Base-by-base conservation (phyloP, 2,888 invertebrate genomes). In the Morpho helenor region DNA sequence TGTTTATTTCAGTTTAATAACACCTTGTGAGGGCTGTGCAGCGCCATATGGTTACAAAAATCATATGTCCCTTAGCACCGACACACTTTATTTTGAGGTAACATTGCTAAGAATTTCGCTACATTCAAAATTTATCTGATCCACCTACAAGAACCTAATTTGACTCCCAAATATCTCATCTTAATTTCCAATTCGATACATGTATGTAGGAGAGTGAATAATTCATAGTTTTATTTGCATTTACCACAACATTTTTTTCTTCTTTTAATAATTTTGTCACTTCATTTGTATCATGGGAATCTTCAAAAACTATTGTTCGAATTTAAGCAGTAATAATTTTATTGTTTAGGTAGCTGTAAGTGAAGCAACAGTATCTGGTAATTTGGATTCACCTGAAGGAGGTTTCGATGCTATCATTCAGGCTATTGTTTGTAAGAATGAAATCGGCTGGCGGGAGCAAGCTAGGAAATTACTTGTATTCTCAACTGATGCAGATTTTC, bases 371-470 rank as follows among this genome's bases (percentile, higher is more conserved):
- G 97, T 99, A 39, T 99, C 99, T 5, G 99, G 99, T 62, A 99
- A 99, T 88, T 87, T 99, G 78, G 99, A 99, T 87, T 98, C 98
- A 0, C 99, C 99, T 0, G 99, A 99, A 84, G 99, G 99, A 58
- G 99, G 99, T 7, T 99, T 99, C 82, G 99, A 99, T 91, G 99
- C 99, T 39, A 97, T 99, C 66, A 99, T 99, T 97, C 99, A 99
- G 87, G 98, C 99, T 0, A 95, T 99, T 49, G 98, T 97, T 22
- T 97, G 97, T 77, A 92, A 95, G 73, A 85, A 94, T 52, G 92
- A 97, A 75, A 98, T 99, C 70, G 98, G 98, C 8, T 99, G 99
- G 99, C 92, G 99, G 57, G 95, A 96, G 65, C 94, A 97, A 74
- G 98, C 99, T 7, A 93, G 99, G 69, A 94, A 97, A 66, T 93